Conservation (phyloP, 2,888 invertebrate genomes). For the Nomada ferruginata region DNA sequence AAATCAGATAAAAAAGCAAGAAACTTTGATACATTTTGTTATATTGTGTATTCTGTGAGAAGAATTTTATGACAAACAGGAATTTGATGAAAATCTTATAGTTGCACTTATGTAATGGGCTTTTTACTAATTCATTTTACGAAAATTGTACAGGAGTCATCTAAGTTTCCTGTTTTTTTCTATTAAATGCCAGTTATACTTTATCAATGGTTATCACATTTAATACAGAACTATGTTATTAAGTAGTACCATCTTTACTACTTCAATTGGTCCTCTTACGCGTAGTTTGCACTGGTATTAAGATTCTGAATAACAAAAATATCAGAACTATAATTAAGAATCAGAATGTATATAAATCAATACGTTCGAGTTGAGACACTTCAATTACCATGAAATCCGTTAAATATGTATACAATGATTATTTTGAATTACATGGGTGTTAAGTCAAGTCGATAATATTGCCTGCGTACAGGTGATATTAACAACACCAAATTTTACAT, state of each 20-base stretch:
- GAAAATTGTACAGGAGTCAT: background rate
- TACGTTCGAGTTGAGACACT: conserved; percentile 20
- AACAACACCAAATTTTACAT: conserved; percentile 37
- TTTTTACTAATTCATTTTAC: conserved; percentile 11
- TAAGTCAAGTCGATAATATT: conserved; percentile 43
- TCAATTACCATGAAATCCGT: conserved; percentile 40
- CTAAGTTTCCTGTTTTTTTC: background rate
- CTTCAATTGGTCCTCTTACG: conserved; percentile 62
- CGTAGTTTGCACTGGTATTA: conserved; percentile 26
- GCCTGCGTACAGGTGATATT: conserved; percentile 32
- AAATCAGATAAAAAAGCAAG: background rate
- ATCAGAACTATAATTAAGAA: conserved; percentile 22
- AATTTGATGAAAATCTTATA: background rate
- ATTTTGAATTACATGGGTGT: conserved; percentile 34
- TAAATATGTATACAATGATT: conserved; percentile 34
- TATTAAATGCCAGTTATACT: background rate
- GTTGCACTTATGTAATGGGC: background rate
- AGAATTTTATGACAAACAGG: too few relatives aligned
- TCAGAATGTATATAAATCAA: conserved; percentile 13
- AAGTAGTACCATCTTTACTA: conserved; percentile 28
- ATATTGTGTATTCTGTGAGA: background rate
- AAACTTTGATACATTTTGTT: background rate
- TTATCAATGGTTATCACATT: conserved; percentile 13
- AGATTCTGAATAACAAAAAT: conserved; percentile 36
- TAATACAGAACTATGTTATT: conserved; percentile 18